Evolutionary conservation across 2,113 vertebrate genomes (phyloP), one percentile per base, ranked within the genome.

Genomic region (Enhydra lutris): DNA sequence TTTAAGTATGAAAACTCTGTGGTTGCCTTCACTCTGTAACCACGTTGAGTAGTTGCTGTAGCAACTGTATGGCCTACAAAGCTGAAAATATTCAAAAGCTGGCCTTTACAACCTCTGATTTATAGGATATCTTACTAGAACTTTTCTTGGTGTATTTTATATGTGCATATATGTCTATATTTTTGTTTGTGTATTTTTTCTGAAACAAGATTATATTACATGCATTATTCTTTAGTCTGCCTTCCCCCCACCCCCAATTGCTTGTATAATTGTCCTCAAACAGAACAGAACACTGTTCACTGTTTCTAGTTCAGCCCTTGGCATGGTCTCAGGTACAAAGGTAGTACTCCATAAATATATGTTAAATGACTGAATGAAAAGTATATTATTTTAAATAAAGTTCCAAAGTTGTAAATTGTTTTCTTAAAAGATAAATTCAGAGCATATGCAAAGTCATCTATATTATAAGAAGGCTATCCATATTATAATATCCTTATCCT

Each of bases 391-490:
- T 89, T 63, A 47, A 57, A 59, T 78, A 79, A 78, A 93, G 29
- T 80, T 93, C 29, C 45, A 45, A 86, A 76, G 31, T 74, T 97
- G 4, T 79, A 55, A 86, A 76, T 82, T 34, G 76, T 63, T 82
- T 89, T 78, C 13, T 92, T 92, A 88, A 96, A 57, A 84, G 85
- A 47, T 80, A 76, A 76, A 89, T 74, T 81, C 18, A 59, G 61
- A 74, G 11, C 39, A 13, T 59, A 47, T 11, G 74, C 23, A 50
- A 86, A 15, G 14, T 82, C 78, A 69, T 39, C 55, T 14, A 20
- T 65, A 31, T 26, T 84, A 26, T 61, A 61, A 67, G 29, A 52
- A 91, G 15, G 21, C 57, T 90, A 63, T 45, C 47, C 11, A 15
- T 65, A 21, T 45, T 89, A 80, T 95, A 92, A 79, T 89, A 55